phyloP scores from a whole-genome alignment of 2,113 vertebrate genomes.

The Hippopotamus amphibius region DNA sequence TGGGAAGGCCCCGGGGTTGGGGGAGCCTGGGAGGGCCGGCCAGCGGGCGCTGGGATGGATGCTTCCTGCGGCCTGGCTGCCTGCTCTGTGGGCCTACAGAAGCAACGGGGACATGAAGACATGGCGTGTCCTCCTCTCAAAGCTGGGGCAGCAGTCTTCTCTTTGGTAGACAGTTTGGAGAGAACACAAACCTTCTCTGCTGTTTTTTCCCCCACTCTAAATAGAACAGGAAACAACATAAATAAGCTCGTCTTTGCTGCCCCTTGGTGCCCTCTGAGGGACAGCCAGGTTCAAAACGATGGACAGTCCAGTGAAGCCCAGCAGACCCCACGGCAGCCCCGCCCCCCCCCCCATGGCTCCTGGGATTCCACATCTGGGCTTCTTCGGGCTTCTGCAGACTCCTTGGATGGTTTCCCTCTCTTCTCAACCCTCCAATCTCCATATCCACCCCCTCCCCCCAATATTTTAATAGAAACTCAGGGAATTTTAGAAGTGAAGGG shows the following conservation, averaged over 20 bases:
- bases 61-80: neutral
- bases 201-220: neutral
- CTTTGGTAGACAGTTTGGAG: conserved; percentile 55
- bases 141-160: neutral
- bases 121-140: neutral
- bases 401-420: conserved; percentile 27
- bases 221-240: conserved; percentile 53
- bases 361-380: neutral
- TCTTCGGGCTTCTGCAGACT: neutral
- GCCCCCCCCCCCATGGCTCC: conserved; percentile 20
- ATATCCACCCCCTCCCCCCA: neutral
- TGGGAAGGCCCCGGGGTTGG: neutral
- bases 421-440: conserved; percentile 31
- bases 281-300: conserved; percentile 63
- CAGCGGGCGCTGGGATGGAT: neutral
- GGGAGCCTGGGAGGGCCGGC: neutral
- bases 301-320: conserved; percentile 47
- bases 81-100: neutral
- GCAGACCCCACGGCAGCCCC: too few relatives aligned
- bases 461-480: conserved; percentile 44
- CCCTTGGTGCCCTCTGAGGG: neutral
- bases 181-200: neutral
- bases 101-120: accelerated
- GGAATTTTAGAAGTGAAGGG: conserved; percentile 51
- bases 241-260: neutral